Conservation (phyloP, 35 echinoderm and acorn worm genomes). For the Acanthaster planci region DNA sequence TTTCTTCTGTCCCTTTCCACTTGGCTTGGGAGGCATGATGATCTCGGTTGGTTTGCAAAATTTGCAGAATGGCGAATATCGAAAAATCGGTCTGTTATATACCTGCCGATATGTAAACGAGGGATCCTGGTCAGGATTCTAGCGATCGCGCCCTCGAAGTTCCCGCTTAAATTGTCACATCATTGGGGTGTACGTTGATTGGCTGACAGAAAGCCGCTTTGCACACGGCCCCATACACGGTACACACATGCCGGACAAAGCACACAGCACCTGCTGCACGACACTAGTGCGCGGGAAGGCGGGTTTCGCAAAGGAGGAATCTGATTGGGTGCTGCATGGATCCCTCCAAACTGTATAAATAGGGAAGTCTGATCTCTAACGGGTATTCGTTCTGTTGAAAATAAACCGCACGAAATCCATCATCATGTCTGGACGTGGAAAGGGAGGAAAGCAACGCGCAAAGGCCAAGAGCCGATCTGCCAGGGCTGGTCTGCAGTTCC, state of each 20-base stretch:
- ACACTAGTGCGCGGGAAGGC: too few relatives aligned
- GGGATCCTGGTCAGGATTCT: conserved; percentile 11
- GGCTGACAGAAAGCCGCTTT: background rate
- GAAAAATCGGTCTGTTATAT: background rate
- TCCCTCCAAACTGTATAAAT: background rate
- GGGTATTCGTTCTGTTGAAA: background rate
- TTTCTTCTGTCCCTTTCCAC: conserved; percentile 90
- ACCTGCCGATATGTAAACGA: background rate
- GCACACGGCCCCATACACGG: background rate
- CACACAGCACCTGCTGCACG: background rate
- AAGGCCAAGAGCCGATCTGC: conserved; percentile 50
- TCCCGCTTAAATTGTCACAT: too few relatives aligned
- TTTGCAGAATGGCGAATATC: background rate
- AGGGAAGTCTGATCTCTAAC: background rate
- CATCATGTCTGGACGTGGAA: conserved; percentile 39
- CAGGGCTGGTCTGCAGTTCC: conserved; percentile 67
- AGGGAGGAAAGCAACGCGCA: conserved; percentile 20
- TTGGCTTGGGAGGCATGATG: conserved; percentile 69
- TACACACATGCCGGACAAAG: background rate
- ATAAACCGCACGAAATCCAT: background rate
- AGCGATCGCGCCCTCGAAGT: too few relatives aligned
- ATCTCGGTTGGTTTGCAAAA: conserved; percentile 1
- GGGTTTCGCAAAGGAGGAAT: background rate
- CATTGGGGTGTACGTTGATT: too few relatives aligned
- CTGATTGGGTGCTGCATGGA: background rate